Evolutionary conservation across 2,888 invertebrate genomes (phyloP), one percentile per base, ranked within the genome.

Genomic region (Chymomyza amoena): DNA sequence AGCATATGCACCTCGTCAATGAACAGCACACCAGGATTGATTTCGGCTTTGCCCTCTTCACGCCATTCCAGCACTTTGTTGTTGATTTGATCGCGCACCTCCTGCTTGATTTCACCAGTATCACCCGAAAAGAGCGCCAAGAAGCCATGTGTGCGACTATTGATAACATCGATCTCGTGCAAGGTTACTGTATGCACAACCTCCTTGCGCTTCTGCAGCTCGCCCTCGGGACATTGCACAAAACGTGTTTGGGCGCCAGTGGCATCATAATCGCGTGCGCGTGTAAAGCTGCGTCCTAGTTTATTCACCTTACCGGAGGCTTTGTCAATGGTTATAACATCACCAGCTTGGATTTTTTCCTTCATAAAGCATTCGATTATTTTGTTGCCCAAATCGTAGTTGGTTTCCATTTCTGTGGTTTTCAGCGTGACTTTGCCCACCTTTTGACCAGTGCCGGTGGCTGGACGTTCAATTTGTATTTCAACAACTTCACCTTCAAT

Each of bases 131-230:
- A 99, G 0, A 99, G 93, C 0, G 99, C 99, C 25, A 99, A 92
- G 90, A 99, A 99, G 0, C 99, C 99, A 90, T 99, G 99, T 0
- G 99, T 98, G 76, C 99, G 94, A 56, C 98, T 98, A 91, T 99
- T 99, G 89, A 99, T 99, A 6, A 99, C 99, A 91, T 99, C 99
- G 66, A 99, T 98, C 91, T 99, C 99, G 90, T 99, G 99, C n/a
- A 99, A 92, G 0, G 98, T 98, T 0, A 99, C 99, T 0, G 99
- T 99, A 90, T 99, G 99, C 0, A 99, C 98, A 0, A 97, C 98
- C 92, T 99, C 98, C 90, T 99, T 98, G 25, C 99, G 94, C 90
- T 99, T 99, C 92, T 99, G 99, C 10, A 99, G 93, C 91, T 99
- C 99, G 0, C 99, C 99, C 88, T 99, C 99, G 0, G 99, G 99